Percentiles rank a stretch among this genome's conserved stretches.
Evolutionary conservation across 2,797 vertebrate species (phyloP).

Genomic region (Peromyscus melanophrys): DNA sequence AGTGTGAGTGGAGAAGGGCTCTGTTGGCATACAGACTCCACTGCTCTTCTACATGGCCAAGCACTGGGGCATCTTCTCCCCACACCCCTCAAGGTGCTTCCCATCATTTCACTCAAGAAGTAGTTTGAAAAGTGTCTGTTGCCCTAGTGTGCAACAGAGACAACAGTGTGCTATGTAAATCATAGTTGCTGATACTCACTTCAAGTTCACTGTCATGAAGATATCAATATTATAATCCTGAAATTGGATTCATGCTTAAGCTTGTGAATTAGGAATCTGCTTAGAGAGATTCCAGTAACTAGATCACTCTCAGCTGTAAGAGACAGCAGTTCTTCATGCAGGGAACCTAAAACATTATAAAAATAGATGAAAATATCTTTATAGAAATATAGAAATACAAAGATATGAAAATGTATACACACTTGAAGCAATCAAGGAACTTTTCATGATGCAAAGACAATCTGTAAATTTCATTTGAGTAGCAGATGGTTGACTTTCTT

Average conservation of each 20-base stretch:
- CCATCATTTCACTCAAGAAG: not conserved
- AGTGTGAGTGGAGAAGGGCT: not conserved
- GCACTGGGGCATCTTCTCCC: not conserved
- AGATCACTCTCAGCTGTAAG: not conserved
- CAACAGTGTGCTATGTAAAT: not conserved
- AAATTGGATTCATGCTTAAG: not conserved
- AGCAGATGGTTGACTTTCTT: not conserved
- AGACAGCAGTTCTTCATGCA: not conserved
- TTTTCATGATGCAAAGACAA: not conserved
- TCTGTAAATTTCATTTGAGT: not conserved
- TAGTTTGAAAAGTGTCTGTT: not conserved
- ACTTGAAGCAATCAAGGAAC: not conserved
- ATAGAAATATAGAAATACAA: not conserved
- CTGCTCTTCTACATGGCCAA: not conserved
- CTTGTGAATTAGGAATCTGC: not conserved
- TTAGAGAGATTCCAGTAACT: not conserved
- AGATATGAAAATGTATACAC: not conserved
- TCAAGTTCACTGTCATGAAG: not conserved
- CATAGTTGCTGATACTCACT: not conserved
- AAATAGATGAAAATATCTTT: not conserved
- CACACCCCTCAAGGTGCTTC: not conserved
- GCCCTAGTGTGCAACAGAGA: not conserved
- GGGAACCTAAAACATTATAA: not conserved
- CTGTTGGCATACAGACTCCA: not conserved
- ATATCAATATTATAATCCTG: not conserved